Conservation (phyloP, 2,797 vertebrate species). For the Peromyscus aztecus region DNA sequence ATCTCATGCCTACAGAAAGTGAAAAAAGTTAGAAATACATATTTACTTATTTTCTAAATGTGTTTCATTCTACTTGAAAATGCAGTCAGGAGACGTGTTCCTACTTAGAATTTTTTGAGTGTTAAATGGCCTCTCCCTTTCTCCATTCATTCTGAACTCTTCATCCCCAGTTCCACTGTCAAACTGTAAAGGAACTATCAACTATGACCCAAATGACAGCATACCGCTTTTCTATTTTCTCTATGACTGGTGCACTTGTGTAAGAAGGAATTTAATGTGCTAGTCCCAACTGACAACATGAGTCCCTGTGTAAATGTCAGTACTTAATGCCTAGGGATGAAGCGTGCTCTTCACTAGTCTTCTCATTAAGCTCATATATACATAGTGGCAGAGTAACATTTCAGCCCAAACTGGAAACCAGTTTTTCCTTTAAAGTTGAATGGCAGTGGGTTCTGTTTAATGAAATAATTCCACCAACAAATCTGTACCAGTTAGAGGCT, state of each 20-base stretch:
- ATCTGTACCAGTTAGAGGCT: not conserved
- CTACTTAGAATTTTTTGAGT: not conserved
- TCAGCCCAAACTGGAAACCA: slow-evolving; percentile 12
- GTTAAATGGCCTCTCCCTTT: not conserved
- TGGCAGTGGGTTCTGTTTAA: not conserved
- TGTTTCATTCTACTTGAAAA: slow-evolving; percentile 39
- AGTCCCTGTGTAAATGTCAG: not conserved
- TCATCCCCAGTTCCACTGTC: not conserved
- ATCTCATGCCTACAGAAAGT: not conserved
- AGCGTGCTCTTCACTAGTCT: not conserved
- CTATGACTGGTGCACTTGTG: not conserved
- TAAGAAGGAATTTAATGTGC: slow-evolving; percentile 40
- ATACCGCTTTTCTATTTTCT: slow-evolving; percentile 22
- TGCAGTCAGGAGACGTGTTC: not conserved
- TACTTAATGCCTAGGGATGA: not conserved
- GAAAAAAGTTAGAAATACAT: not conserved
- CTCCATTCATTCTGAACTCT: not conserved
- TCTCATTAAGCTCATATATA: not conserved
- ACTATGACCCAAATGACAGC: not conserved
- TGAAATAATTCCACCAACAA: slow-evolving; percentile 54
- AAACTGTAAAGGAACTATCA: not conserved
- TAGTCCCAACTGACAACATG: not conserved
- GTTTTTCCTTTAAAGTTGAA: slow-evolving; percentile 16
- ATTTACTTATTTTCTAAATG: not conserved
- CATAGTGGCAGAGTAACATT: not conserved